Percentiles rank a stretch among this genome's conserved stretches.
Evolutionary conservation across 2,113 vertebrate genomes (phyloP).

Genomic region (Rhombomys opimus): DNA sequence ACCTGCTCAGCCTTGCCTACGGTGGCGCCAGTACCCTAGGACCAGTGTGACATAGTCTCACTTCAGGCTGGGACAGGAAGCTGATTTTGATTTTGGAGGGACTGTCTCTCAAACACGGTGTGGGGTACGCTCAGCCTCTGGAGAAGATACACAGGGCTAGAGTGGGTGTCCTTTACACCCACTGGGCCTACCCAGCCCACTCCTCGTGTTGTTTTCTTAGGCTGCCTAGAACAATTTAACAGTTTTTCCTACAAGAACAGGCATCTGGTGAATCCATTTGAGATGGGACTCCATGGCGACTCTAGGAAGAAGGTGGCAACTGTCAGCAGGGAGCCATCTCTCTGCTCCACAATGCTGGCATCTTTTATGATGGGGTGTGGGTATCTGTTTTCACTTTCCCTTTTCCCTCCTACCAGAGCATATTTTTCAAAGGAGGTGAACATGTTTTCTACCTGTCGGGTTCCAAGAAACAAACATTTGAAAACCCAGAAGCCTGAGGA

Average conservation of each 20-base stretch:
- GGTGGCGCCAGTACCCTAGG: background rate
- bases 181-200: background rate
- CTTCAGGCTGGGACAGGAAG: background rate
- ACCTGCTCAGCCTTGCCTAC: background rate
- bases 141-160: background rate
- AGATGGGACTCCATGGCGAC: background rate
- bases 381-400: background rate
- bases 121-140: background rate
- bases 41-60: background rate
- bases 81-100: background rate
- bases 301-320: background rate
- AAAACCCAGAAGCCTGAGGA: background rate
- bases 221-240: background rate
- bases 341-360: background rate
- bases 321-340: background rate
- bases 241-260: background rate
- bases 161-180: background rate
- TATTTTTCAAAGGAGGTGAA: conserved; percentile 1
- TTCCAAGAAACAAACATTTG: conserved; percentile 54
- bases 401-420: background rate
- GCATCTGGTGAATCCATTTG: conserved; percentile 9
- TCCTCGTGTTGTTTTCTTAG: background rate
- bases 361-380: background rate
- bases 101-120: background rate
- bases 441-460: background rate